These are phyloP conservation scores for Heliothis subflexa DNA, from an alignment of 1,140 invertebrate species.

Conservation along the genomic window DNA sequence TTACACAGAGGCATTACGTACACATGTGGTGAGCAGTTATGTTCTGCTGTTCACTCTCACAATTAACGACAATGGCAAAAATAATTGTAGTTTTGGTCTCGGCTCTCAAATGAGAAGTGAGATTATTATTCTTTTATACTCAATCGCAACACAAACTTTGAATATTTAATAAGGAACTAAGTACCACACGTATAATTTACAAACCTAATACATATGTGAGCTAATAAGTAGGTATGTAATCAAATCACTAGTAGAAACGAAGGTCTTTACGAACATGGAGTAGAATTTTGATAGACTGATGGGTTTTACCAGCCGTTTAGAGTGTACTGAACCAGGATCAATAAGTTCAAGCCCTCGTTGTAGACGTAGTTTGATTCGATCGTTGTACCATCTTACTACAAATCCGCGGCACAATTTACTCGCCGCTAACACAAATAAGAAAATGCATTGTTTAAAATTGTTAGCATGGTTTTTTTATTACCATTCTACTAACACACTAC, in stretches of 20 bases:
- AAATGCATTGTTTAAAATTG: no score
- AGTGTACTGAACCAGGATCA: conserved; percentile 36
- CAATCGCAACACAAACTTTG: no score
- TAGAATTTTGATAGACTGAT: conserved; percentile 25
- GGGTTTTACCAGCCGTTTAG: conserved; percentile 18
- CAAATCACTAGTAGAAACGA: conserved; percentile 5
- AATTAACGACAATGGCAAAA: background rate
- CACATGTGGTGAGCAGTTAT: conserved; percentile 1
- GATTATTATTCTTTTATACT: no score
- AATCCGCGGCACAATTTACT: background rate
- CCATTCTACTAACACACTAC: no score
- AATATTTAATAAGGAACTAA: no score
- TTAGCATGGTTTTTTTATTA: no score
- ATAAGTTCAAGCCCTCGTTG: conserved; percentile 2
- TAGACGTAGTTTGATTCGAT: background rate
- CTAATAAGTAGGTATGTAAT: conserved; percentile 18
- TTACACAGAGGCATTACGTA: conserved; percentile 6
- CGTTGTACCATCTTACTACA: background rate
- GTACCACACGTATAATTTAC: no score
- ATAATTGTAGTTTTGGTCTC: background rate
- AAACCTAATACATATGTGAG: background rate
- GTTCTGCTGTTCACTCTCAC: conserved; percentile 3
- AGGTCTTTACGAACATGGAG: conserved; percentile 23
- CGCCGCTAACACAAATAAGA: no score
- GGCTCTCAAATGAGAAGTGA: no score